Conservation (phyloP, 2,888 invertebrate species). For the Priocnemis perturbator region DNA sequence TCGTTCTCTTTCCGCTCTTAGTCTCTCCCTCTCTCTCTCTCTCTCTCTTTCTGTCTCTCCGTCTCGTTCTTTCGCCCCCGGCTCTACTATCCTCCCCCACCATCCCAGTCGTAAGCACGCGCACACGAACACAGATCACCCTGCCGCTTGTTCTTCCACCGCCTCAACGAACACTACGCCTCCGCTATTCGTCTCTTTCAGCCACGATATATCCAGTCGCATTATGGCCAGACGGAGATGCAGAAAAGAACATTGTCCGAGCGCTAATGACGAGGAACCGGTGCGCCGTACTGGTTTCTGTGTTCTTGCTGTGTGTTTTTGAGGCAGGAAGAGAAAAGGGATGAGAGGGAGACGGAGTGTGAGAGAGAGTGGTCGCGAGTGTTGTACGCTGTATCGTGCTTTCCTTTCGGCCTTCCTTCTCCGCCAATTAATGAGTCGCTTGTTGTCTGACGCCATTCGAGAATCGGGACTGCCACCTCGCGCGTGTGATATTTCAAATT, state of each 20-base stretch:
- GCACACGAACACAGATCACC: too few relatives aligned
- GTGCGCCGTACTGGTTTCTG: neutral
- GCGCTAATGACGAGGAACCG: conserved; percentile 43
- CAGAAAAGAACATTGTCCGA: conserved; percentile 44
- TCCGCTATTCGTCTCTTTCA: conserved; percentile 52
- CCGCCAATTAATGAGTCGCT: too few relatives aligned
- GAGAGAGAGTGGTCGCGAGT: too few relatives aligned
- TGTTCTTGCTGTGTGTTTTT: neutral
- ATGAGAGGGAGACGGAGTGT: too few relatives aligned
- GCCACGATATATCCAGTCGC: conserved; percentile 56
- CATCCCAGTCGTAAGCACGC: too few relatives aligned
- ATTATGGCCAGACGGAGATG: conserved; percentile 49
- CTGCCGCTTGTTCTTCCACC: conserved; percentile 1
- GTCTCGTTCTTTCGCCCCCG: conserved; percentile 38
- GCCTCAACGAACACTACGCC: neutral
- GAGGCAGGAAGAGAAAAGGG: too few relatives aligned
- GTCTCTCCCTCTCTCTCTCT: conserved; percentile 24
- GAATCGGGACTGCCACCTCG: too few relatives aligned
- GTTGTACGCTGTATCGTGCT: too few relatives aligned
- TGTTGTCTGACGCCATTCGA: too few relatives aligned
- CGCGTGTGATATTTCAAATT: too few relatives aligned
- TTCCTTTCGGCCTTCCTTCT: too few relatives aligned
- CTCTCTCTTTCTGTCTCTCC: conserved; percentile 8
- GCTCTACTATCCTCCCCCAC: conserved; percentile 16
- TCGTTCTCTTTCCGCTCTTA: too few relatives aligned